Conservation (phyloP, 2,797 vertebrate species). For the Synanceia verrucosa region DNA sequence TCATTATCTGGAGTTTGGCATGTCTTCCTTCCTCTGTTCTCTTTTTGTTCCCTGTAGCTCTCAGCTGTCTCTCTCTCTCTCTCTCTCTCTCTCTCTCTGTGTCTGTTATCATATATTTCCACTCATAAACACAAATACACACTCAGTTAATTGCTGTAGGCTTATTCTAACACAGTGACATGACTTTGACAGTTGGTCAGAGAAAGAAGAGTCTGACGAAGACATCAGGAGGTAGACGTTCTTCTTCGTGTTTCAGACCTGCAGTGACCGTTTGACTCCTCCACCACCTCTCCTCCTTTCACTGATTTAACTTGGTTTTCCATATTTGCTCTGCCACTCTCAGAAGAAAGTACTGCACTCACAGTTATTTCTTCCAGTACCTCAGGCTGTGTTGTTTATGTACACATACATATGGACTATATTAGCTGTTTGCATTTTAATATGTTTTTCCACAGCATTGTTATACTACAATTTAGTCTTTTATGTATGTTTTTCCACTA, state of each 20-base stretch:
- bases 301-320: slow-evolving; percentile 39
- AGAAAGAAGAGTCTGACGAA: slow-evolving; percentile 87
- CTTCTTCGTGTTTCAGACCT: slow-evolving; percentile 70
- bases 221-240: slow-evolving; percentile 90
- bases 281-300: slow-evolving; percentile 22
- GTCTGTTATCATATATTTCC: not conserved
- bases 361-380: not conserved
- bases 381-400: slow-evolving; percentile 31
- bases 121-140: slow-evolving; percentile 1
- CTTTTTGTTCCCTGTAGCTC: not conserved
- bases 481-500: not conserved
- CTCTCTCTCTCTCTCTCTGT: not conserved
- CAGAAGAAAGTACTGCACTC: slow-evolving; percentile 18
- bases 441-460: no score
- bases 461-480: not conserved
- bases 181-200: slow-evolving; percentile 92
- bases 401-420: slow-evolving; percentile 26
- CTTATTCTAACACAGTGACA: slow-evolving; percentile 80
- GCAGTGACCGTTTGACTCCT: slow-evolving; percentile 66
- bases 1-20: slow-evolving; percentile 34
- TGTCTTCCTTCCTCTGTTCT: not conserved
- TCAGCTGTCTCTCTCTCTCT: not conserved
- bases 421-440: not conserved
- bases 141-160: slow-evolving; percentile 12
- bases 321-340: slow-evolving; percentile 14